A percentile compares a stretch with the other conserved stretches of the same genome.
Evolutionary conservation across 2,113 vertebrate genomes (phyloP).

Genomic region (Tachycineta bicolor): DNA sequence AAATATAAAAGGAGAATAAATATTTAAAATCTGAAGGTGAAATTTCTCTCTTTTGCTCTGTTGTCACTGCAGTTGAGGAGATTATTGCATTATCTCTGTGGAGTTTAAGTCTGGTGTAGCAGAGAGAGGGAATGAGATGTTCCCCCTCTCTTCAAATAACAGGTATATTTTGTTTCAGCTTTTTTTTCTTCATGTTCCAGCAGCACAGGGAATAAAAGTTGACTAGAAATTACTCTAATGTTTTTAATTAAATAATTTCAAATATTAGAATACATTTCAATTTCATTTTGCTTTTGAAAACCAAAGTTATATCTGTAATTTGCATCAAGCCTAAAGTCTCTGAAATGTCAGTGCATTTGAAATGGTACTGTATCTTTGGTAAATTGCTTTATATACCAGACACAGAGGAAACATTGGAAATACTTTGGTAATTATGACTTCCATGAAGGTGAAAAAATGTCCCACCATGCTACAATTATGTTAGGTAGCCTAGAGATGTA

Average conservation of each 20-base stretch:
- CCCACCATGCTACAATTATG: background rate
- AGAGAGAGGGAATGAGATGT: background rate
- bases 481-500: background rate
- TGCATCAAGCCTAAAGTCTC: background rate
- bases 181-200: background rate
- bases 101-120: background rate
- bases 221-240: background rate
- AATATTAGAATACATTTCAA: background rate
- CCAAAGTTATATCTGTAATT: background rate
- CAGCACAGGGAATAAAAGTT: background rate
- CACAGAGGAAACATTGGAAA: background rate
- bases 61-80: background rate
- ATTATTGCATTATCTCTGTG: background rate
- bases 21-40: background rate
- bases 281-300: background rate
- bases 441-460: background rate
- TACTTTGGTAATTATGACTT: background rate
- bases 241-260: background rate
- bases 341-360: background rate
- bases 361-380: background rate
- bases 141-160: background rate
- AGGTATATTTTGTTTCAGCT: background rate
- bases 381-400: background rate
- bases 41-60: background rate
- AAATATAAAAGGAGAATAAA: background rate